Base-by-base conservation (phyloP, 64 coral and sea anemone species). In the Anthopleura sola region DNA sequence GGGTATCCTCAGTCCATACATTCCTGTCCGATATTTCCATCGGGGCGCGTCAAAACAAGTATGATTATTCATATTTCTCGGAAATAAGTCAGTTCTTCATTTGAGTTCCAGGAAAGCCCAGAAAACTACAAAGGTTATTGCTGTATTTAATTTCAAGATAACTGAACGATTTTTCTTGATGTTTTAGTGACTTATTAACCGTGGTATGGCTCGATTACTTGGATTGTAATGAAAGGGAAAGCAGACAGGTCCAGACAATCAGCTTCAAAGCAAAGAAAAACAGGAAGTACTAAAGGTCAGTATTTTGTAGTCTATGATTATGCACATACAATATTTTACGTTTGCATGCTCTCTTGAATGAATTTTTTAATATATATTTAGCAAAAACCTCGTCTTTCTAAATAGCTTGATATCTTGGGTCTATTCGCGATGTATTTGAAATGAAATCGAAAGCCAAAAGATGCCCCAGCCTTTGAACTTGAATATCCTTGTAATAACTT, bases 211-310 rank as follows among this genome's bases (percentile, higher is more conserved):
- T 14, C 50, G 50, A 53, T 53, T 17, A 53, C 16, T 53, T 53
- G 50, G 50, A 12, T 53, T 13, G 50, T 12, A 12, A 53, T 53
- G 14, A 53, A 53, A 53, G 2, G 50, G 14, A 6, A 53, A 53
- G 50, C 50, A 15, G 12, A 53, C 6, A 14, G 50, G 16, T 53
- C 6, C 50, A n/a, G 58, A 62, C 21, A 26, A 62, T 62, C 58
- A 1, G 23, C 5, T 6, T n/a, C 21, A 0, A 26, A 26, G 11
- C 58, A n/a, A n/a, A 21, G n/a, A 15, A 62, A 1, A 28, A 28
- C 58, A 62, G 58, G 58, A 62, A 62, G 58, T 62, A n/a, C n/a
- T n/a, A 62, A 26, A 62, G 58, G 58, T 62, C 58, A 62, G 58
- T 62, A 26, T 5, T 62, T 62, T 26, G 21, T 24, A n/a, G 58